phyloP scores from a whole-genome alignment of 1,140 invertebrate genomes.

The Camponotus pennsylvanicus region DNA sequence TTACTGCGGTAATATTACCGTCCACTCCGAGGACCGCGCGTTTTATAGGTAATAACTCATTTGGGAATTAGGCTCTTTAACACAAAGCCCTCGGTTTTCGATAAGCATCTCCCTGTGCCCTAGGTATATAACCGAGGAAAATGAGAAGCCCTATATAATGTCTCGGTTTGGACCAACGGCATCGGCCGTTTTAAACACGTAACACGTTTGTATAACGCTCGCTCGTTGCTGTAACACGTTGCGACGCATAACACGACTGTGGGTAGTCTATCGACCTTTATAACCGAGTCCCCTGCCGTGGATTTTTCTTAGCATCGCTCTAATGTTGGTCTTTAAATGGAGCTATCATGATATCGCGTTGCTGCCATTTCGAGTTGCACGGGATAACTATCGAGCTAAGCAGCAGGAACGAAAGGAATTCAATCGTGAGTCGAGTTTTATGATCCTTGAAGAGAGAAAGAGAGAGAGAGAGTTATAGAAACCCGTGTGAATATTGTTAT shows the following conservation, averaged over 20 bases:
- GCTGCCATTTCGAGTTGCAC: constrained; percentile 29
- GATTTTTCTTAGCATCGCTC: constrained; percentile 2
- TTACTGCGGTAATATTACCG: constrained; percentile 82
- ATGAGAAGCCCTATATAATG: constrained; percentile 63
- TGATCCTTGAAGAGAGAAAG: constrained; percentile 22
- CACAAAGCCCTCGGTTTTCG: constrained; percentile 79
- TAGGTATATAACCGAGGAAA: constrained; percentile 50
- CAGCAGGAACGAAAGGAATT: constrained; percentile 33
- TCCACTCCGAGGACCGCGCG: constrained; percentile 77
- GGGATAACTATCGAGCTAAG: constrained; percentile 28
- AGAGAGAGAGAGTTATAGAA: constrained; percentile 39
- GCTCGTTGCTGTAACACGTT: neutral
- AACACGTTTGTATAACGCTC: constrained; percentile 43
- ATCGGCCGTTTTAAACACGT: constrained; percentile 51
- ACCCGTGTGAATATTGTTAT: constrained; percentile 53
- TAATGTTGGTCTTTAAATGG: constrained; percentile 28
- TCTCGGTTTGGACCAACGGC: constrained; percentile 43
- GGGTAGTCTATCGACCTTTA: constrained; percentile 52
- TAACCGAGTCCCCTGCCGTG: constrained; percentile 24
- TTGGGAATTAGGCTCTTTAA: constrained; percentile 82
- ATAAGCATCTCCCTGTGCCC: constrained; percentile 71
- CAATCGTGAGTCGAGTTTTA: constrained; percentile 39
- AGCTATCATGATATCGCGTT: constrained; percentile 31
- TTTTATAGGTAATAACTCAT: constrained; percentile 84
- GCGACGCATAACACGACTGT: neutral